Conservation (phyloP, 2,113 vertebrate genomes). For the Dasyornis broadbenti region DNA sequence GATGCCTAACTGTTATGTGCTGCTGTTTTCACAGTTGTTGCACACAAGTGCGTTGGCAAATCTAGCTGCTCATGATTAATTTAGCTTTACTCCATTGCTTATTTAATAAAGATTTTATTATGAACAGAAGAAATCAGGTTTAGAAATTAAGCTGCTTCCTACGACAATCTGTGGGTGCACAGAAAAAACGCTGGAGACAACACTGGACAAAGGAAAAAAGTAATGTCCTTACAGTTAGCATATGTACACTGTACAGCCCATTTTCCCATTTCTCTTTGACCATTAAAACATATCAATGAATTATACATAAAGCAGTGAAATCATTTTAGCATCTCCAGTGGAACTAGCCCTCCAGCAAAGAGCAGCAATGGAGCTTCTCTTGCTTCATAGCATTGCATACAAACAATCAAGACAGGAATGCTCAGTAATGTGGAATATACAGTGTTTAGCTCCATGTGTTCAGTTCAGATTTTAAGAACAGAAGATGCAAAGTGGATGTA, state of each 20-base stretch:
- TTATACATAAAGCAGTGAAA: neutral
- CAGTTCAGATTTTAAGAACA: neutral
- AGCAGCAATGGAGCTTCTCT: neutral
- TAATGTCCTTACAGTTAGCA: neutral
- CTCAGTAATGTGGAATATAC: neutral
- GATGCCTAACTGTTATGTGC: neutral
- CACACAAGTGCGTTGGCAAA: neutral
- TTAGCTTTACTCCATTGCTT: neutral
- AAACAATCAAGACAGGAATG: neutral
- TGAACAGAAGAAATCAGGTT: neutral
- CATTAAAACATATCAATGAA: neutral
- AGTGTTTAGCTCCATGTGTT: neutral
- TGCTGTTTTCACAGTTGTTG: neutral
- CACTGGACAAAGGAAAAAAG: neutral
- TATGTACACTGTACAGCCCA: neutral
- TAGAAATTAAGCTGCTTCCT: neutral
- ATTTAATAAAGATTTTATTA: conserved; percentile 38
- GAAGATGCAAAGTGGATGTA: neutral
- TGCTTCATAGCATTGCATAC: neutral
- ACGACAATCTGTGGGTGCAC: neutral
- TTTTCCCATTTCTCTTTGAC: neutral
- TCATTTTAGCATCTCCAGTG: neutral
- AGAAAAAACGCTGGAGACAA: neutral
- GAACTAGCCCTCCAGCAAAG: conserved; percentile 10
- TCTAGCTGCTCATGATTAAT: conserved; percentile 33